A percentile compares a stretch with the other conserved stretches of the same genome.
phyloP scores from a whole-genome alignment of 2,888 invertebrate genomes.

The Melieria crassipennis region DNA sequence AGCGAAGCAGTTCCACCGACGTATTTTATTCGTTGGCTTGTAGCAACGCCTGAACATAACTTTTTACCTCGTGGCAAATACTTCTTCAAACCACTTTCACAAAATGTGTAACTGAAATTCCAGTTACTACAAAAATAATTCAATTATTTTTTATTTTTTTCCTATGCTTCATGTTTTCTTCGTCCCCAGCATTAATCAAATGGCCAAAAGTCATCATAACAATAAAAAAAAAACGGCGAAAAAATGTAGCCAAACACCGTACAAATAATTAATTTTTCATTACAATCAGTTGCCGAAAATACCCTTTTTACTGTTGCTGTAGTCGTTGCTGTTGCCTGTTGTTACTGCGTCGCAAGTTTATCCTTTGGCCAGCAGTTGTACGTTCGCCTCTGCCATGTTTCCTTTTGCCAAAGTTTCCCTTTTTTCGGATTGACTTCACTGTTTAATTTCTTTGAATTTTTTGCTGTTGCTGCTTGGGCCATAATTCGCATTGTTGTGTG shows the following conservation, averaged over 20 bases:
- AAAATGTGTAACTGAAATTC: too few relatives aligned
- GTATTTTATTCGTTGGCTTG: too few relatives aligned
- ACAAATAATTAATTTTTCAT: conserved; percentile 34
- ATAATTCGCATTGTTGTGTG: neutral
- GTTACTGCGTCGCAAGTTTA: neutral
- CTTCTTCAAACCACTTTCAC: too few relatives aligned
- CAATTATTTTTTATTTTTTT: conserved; percentile 2
- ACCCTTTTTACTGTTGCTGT: conserved; percentile 6
- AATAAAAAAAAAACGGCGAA: too few relatives aligned
- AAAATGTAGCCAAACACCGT: conserved; percentile 8
- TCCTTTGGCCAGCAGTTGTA: too few relatives aligned
- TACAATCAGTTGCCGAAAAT: conserved; percentile 27
- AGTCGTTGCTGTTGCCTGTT: neutral
- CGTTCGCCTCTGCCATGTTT: too few relatives aligned
- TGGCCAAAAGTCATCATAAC: too few relatives aligned
- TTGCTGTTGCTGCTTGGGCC: neutral
- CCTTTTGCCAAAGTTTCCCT: too few relatives aligned
- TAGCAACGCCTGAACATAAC: too few relatives aligned
- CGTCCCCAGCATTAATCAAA: too few relatives aligned
- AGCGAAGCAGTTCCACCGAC: too few relatives aligned
- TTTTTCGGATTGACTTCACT: neutral
- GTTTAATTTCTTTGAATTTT: neutral
- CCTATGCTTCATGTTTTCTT: neutral
- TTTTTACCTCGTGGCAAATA: too few relatives aligned
- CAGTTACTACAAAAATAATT: neutral